Evolutionary conservation across 2,797 vertebrate genomes (phyloP).

Genomic region (Xerus rutilus): DNA sequence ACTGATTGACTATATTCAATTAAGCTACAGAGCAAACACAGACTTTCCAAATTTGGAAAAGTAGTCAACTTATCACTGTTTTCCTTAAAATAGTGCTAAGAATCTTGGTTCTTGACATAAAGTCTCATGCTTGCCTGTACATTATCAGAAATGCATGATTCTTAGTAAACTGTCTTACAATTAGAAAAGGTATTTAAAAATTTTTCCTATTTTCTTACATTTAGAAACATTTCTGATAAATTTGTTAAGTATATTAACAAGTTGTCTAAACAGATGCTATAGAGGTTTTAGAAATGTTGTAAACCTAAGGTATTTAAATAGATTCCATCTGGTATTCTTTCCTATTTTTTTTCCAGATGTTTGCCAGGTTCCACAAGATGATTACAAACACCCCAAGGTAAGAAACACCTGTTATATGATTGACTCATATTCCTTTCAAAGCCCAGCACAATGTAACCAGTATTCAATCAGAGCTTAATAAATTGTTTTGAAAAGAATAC

Average conservation of each 20-base stretch:
- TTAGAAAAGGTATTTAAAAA: background rate
- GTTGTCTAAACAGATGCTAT: background rate
- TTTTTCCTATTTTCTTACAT: conserved; percentile 14
- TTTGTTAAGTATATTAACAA: conserved; percentile 8
- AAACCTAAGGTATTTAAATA: background rate
- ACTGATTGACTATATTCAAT: conserved; percentile 12
- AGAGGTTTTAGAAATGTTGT: conserved; percentile 5
- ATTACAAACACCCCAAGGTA: background rate
- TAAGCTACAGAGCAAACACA: background rate
- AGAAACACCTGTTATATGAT: background rate
- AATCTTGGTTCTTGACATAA: background rate
- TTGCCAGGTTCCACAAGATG: background rate
- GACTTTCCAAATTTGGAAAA: conserved; percentile 44
- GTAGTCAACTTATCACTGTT: background rate
- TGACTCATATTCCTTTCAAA: background rate
- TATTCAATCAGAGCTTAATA: background rate
- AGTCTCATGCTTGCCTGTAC: background rate
- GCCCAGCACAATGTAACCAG: background rate
- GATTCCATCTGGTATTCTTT: background rate
- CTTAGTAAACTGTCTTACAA: background rate
- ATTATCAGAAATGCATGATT: conserved; percentile 28
- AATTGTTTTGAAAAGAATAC: conserved; percentile 8
- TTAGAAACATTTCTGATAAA: background rate
- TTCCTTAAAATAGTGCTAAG: background rate
- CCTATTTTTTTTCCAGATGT: background rate